Base-by-base conservation (phyloP, 1,140 invertebrate species). In the Papilio xuthus region DNA sequence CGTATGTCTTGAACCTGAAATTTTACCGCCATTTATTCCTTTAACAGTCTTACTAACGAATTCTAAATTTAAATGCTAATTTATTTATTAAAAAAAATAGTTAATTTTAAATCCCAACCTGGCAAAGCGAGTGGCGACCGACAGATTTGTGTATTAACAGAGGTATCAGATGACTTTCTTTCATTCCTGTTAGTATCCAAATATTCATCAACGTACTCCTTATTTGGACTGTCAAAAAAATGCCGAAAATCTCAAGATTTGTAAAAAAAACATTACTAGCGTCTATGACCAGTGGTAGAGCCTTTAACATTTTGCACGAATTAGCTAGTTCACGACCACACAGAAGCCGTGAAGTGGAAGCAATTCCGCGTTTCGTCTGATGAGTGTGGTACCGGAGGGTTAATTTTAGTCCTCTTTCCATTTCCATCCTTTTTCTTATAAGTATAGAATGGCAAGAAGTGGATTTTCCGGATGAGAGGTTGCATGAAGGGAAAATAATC, bases 1-100 rank as follows among this genome's bases (percentile, higher is more conserved):
- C 9, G 79, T 79, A 15, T 13, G 60, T 69, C 84, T 82, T 26
- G 86, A 88, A 78, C 81, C 89, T 91, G 87, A 32, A 87, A 87
- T 53, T 78, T 69, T 73, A 75, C 26, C 2, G 23, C 44, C 18
- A 47, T 0, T 26, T 23, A 50, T 20, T 20, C 4, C 20, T 41
- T 44, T 15, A 26, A 73, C 13, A 26, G 13, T 60, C 3, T 0
- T 23, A 9, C 8, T n/a, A 20, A 0, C n/a, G 20, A 53, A 20
- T 53, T 53, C 50, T 20, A 10, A 60, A 26, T 26, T 9, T 60
- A 60, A 60, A 26, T 26, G 32, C 32, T 37, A 6, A 4, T 13
- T 60, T 23, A 8, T 56, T 56, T 23, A 12, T 26, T 13, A 63
- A 63, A 63, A 63, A 26, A 63, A 26, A 26, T 26, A 26, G 4